phyloP scores from a whole-genome alignment of 2,797 vertebrate genomes.

The Anas flavirostris region DNA sequence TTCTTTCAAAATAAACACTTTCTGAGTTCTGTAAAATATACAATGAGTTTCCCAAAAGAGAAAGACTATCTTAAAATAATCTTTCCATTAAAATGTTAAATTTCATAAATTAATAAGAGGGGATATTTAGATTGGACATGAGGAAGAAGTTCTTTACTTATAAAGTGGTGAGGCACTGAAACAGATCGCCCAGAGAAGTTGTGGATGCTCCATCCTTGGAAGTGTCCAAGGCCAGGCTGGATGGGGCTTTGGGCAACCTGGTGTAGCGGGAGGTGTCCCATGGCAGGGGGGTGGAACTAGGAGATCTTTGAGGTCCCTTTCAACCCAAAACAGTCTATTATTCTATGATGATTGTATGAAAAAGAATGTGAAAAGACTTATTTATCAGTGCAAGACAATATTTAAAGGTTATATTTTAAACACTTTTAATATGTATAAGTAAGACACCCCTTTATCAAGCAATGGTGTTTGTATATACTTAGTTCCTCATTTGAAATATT shows the following conservation, averaged over 20 bases:
- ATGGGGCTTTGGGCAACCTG: not conserved
- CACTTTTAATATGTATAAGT: not conserved
- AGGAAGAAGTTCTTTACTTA: not conserved
- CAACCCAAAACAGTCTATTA: not conserved
- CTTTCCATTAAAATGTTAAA: not conserved
- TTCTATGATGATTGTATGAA: not conserved
- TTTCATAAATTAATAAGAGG: not conserved
- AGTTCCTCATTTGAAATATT: not conserved
- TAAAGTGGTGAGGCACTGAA: not conserved
- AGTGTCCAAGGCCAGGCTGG: not conserved
- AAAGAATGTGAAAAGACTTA: not conserved
- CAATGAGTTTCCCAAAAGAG: not conserved
- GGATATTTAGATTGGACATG: not conserved
- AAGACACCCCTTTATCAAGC: not conserved
- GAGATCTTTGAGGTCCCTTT: not conserved
- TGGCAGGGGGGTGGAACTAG: not conserved
- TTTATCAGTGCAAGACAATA: not conserved
- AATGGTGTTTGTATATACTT: not conserved
- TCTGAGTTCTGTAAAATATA: not conserved
- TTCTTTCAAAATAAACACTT: not conserved
- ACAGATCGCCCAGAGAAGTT: not conserved
- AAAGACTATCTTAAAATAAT: not conserved
- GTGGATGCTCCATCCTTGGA: not conserved
- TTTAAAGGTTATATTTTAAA: not conserved
- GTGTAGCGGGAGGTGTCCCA: not conserved